Percentiles rank a stretch among this genome's conserved stretches.
Conservation (phyloP, 2,888 invertebrate species). For the Cheilosia scutellata region DNA sequence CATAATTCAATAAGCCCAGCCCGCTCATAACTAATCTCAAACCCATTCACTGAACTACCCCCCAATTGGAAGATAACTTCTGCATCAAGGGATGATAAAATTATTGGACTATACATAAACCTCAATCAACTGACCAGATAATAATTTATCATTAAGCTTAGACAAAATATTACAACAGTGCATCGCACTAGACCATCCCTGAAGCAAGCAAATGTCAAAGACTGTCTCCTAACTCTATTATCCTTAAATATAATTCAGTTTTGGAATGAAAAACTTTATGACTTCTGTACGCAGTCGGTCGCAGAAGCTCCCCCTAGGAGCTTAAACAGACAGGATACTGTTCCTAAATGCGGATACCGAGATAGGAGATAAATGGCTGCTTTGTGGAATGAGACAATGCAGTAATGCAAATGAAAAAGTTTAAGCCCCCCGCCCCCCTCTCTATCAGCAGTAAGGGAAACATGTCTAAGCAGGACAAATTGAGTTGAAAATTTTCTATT, state of each 20-base stretch:
- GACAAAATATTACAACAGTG: neutral
- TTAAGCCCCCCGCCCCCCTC: constrained; percentile 21
- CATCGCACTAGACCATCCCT: neutral
- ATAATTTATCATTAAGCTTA: constrained; percentile 25
- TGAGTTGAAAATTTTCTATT: constrained; percentile 50
- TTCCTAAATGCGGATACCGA: constrained; percentile 28
- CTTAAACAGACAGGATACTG: constrained; percentile 32
- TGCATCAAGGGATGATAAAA: constrained; percentile 5
- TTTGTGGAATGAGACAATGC: constrained; percentile 49
- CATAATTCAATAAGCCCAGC: neutral
- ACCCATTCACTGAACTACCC: neutral
- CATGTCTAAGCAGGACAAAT: constrained; percentile 58
- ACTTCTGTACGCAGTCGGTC: constrained; percentile 44
- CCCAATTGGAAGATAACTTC: neutral
- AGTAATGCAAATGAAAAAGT: constrained; percentile 61
- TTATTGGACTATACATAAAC: constrained; percentile 5
- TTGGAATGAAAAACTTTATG: constrained; percentile 55
- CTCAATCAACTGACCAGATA: constrained; percentile 38
- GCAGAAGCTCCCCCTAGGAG: constrained; percentile 44
- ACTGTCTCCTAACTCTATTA: constrained; percentile 24
- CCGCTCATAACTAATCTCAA: neutral
- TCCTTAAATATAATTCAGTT: constrained; percentile 48
- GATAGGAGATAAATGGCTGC: constrained; percentile 55
- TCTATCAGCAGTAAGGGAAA: constrained; percentile 7
- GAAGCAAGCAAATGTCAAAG: neutral